These are phyloP conservation scores for Amniataba percoides DNA, from an alignment of 2,797 vertebrate species.

Conservation along the genomic window DNA sequence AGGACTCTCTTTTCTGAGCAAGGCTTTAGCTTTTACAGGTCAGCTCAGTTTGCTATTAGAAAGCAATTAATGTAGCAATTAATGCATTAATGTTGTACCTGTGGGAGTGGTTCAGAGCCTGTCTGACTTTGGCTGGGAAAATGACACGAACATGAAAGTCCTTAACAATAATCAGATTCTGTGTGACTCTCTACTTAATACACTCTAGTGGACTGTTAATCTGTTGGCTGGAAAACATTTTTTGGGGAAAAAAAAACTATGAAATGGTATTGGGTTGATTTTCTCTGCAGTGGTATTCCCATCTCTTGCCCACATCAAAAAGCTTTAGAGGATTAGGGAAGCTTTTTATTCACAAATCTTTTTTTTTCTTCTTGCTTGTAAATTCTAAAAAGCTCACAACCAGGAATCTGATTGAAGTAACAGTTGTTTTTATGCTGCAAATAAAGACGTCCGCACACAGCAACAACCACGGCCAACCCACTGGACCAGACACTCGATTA, in stretches of 20 bases:
- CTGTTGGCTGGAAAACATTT: constrained; percentile 50
- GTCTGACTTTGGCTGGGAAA: constrained; percentile 60
- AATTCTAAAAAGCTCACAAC: constrained; percentile 45
- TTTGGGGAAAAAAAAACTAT: constrained; percentile 54
- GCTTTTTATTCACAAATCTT: constrained; percentile 48
- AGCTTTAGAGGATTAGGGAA: constrained; percentile 45
- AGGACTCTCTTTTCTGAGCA: constrained; percentile 4
- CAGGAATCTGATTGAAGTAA: constrained; percentile 65
- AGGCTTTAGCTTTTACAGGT: constrained; percentile 37
- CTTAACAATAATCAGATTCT: constrained; percentile 44
- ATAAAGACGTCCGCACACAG: constrained; percentile 36
- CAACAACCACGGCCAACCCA: constrained; percentile 25
- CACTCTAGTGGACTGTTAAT: constrained; percentile 56
- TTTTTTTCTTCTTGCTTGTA: constrained; percentile 34
- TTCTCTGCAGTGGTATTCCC: constrained; percentile 26
- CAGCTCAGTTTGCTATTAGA: constrained; percentile 44
- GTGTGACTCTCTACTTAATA: constrained; percentile 34
- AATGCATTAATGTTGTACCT: constrained; percentile 60
- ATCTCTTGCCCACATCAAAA: constrained; percentile 5
- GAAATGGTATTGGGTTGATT: constrained; percentile 23
- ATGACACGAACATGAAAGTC: constrained; percentile 45
- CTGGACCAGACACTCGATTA: constrained; percentile 53
- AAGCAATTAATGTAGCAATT: constrained; percentile 64
- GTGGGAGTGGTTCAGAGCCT: constrained; percentile 49
- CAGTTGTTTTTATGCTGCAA: constrained; percentile 63